Base-by-base conservation (phyloP, 2,797 vertebrate genomes). In the Benthosema pterotum region DNA sequence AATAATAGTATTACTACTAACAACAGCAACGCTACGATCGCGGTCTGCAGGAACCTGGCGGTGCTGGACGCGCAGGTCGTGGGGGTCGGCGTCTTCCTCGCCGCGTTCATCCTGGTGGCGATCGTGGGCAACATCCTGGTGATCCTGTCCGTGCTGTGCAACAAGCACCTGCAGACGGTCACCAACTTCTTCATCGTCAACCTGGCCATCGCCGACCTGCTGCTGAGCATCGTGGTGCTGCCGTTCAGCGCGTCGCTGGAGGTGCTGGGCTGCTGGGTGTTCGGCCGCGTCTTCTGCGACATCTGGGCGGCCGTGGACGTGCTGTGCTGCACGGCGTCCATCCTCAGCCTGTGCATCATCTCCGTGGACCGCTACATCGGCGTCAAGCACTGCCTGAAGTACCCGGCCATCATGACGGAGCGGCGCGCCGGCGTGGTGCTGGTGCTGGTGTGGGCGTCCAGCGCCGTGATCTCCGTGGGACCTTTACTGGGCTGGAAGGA, bases 261-360 rank as follows among this genome's bases (percentile, higher is more conserved):
- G 87, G 95, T 99, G 0, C 11, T 99, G 65, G 98, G 96, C 38
- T 96, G 95, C 88, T 99, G 98, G 98, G 93, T 93, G 78, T 99
- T 99, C 0, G 98, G 98, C 1, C 90, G 98, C 57, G 90, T 96
- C 49, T 99, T 99, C 91, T 99, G 98, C 71, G 96, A 99, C 91
- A 94, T 99, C 82, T 99, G 98, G 98, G 98, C 98, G 2, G 98
- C 97, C 0, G 97, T 99, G 91, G 98, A 99, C n/a, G 98, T 99
- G 74, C 91, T 99, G 22, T 99, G 98, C 83, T 99, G 98, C 90
- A 98, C 98, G 0, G 98, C 98, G 11, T 99, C 97, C 81, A 99
- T 99, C 87, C 95, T 99, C 87, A 99, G 97, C 88, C 92, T 99
- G 51, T 99, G 98, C 79, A 92, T 97, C 78, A 99, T 99, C 88